Evolutionary conservation across 2,113 vertebrate genomes (phyloP), one percentile per base, ranked within the genome.

Genomic region (Echinops telfairi): DNA sequence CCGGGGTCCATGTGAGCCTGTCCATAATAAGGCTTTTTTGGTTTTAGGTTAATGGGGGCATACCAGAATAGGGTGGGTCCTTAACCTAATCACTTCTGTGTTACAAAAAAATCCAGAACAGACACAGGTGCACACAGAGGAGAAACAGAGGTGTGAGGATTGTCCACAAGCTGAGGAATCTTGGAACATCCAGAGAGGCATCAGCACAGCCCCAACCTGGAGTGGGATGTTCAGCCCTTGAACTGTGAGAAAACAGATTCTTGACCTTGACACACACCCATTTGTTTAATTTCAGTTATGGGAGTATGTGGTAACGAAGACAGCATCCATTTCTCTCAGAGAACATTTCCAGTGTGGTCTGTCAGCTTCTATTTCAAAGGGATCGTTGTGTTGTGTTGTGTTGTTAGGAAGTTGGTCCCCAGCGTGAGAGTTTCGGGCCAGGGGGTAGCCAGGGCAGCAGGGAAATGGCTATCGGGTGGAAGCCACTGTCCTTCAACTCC

Each of bases 381-480:
- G 27, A 33, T 6, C 27, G 14, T 71, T 22, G 19, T 62, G 60
- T 62, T 62, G 22, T 62, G 20, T 27, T 66, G 22, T 14, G 23
- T 14, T 71, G 31, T 7, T 22, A 73, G 80, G 22, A 27, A 78
- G 70, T 27, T 15, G 58, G 89, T 75, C 31, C 47, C 38, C 17
- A n/a, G 53, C 43, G 31, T 36, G 57, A 36, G 31, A n/a, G 60
- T n/a, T 57, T 10, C 47, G 53, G 0, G 33, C 2, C 4, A 14
- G 58, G 38, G 5, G 0, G 27, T 43, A 47, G 58, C 58, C 58
- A 68, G 3, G 16, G 16, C 10, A 40, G 60, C 1, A 0, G 0
- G 60, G n/a, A 12, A 19, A 73, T 12, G 73, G 31, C 9, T 23
- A 19, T 31, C 1, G 36, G 23, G 2, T 25, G n/a, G n/a, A 40